phyloP scores from a whole-genome alignment of 2,113 vertebrate genomes.

The Platysteira castanea region DNA sequence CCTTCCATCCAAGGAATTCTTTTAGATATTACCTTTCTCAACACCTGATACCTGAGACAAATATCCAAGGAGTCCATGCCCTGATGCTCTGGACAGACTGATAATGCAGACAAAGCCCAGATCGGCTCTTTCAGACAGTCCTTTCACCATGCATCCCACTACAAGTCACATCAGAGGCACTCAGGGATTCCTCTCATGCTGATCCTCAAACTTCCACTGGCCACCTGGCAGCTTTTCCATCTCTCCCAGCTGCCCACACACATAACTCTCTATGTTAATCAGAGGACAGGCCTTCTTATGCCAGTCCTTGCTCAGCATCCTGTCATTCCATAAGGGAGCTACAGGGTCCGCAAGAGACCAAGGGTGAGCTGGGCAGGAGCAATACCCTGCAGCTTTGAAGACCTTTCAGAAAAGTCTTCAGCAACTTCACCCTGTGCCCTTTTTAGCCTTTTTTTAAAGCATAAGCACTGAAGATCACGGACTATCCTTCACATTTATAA shows the following conservation, averaged over 20 bases:
- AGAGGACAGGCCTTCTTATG: not conserved
- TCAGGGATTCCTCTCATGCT: not conserved
- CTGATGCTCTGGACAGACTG: not conserved
- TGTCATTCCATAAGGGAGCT: not conserved
- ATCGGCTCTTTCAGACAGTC: rapidly evolving
- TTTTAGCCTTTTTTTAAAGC: not conserved
- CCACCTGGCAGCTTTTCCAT: not conserved
- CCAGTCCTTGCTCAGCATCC: not conserved
- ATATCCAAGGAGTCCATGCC: not conserved
- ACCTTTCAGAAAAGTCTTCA: not conserved
- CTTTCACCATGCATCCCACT: not conserved
- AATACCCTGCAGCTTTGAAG: not conserved
- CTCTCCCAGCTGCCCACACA: not conserved
- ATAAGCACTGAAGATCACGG: not conserved
- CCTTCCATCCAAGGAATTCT: not conserved
- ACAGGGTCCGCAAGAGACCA: not conserved
- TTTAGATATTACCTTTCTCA: not conserved
- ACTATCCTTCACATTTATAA: not conserved
- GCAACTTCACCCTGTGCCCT: not conserved
- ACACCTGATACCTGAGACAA: not conserved
- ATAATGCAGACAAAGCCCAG: not conserved
- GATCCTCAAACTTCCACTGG: not conserved
- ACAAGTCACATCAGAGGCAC: not conserved
- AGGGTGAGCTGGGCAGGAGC: not conserved
- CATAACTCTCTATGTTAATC: not conserved